Percentiles rank a stretch among this genome's conserved stretches.
These are phyloP conservation scores for Sciurus niger DNA, from an alignment of 2,113 vertebrate species.

Conservation along the genomic window DNA sequence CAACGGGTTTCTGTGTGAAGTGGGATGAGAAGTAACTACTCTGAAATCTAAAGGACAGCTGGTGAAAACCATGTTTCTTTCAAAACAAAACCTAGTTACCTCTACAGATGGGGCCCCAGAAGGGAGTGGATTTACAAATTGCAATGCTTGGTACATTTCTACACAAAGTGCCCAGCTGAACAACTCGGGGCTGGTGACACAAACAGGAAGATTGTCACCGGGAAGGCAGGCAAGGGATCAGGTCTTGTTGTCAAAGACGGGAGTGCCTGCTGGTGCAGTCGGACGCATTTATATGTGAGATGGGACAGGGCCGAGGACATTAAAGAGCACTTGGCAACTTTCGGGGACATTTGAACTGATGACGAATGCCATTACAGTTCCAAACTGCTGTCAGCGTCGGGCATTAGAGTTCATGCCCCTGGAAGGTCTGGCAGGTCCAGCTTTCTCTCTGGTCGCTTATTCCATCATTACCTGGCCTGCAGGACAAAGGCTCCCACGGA, in stretches of 20 bases:
- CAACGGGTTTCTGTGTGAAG: slow-evolving; percentile 70
- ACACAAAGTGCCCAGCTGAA: not conserved
- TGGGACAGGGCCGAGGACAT: not conserved
- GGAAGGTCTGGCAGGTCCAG: not conserved
- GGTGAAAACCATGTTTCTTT: slow-evolving; percentile 11
- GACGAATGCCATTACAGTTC: rapidly evolving
- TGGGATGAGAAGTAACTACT: slow-evolving; percentile 58
- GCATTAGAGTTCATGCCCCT: not conserved
- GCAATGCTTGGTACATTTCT: not conserved
- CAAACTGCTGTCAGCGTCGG: rapidly evolving
- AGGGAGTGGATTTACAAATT: not conserved
- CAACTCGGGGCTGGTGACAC: not conserved
- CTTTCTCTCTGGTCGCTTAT: not conserved
- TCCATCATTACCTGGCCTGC: not conserved
- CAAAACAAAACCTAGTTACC: not conserved
- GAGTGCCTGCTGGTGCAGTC: not conserved
- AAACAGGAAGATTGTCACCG: not conserved
- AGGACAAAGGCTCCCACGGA: not conserved
- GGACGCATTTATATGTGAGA: not conserved
- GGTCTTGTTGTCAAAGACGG: not conserved
- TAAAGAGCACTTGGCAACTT: not conserved
- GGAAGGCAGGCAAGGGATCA: not conserved
- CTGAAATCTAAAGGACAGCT: slow-evolving; percentile 55
- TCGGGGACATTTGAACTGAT: not conserved
- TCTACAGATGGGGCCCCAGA: not conserved